A percentile compares a stretch with the other conserved stretches of the same genome.
Conservation (phyloP, 35 echinoderm and acorn worm species). For the Eucidaris tribuloides region DNA sequence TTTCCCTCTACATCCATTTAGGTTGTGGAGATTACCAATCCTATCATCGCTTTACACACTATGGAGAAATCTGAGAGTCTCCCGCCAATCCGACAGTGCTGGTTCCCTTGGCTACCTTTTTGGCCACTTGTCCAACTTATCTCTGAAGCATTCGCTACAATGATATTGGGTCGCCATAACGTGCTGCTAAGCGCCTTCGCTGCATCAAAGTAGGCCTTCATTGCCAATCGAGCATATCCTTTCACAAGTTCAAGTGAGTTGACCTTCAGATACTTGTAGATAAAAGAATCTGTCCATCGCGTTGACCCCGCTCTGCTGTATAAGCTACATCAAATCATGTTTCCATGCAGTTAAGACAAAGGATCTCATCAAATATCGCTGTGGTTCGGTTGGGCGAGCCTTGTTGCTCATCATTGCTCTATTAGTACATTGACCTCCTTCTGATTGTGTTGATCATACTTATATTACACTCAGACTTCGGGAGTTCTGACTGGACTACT, state of each 20-base stretch:
- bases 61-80: conserved; percentile 39
- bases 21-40: neutral
- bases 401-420: neutral
- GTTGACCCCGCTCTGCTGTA: neutral
- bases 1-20: conserved; percentile 70
- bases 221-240: neutral
- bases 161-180: conserved; percentile 65
- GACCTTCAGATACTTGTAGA: neutral
- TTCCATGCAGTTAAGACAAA: neutral
- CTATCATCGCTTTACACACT: conserved; percentile 36
- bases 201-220: neutral
- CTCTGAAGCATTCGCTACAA: conserved; percentile 51
- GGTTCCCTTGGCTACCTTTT: conserved; percentile 50
- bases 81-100: conserved; percentile 34
- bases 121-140: conserved; percentile 51
- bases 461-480: neutral
- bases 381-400: neutral
- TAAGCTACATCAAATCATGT: neutral
- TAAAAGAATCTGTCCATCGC: conserved; percentile 13
- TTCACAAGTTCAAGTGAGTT: neutral
- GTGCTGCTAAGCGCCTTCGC: neutral
- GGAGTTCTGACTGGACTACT: neutral
- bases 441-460: neutral
- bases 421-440: neutral
- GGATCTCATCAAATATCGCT: neutral